Evolutionary conservation across 2,797 vertebrate genomes (phyloP), one percentile per base, ranked within the genome.

Genomic region (Spinus olivaceus): DNA sequence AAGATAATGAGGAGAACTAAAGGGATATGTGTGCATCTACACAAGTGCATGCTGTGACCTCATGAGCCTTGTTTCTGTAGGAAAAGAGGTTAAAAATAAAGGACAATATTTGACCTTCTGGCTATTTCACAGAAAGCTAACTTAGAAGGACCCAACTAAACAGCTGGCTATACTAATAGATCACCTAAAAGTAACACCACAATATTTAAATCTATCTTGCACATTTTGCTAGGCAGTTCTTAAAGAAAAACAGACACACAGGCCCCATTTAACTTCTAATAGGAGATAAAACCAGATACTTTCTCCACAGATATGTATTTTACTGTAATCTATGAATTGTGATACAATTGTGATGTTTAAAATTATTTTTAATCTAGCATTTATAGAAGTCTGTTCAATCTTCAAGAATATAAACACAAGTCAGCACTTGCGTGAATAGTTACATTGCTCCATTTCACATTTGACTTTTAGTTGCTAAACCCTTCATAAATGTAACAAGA

Each of bases 71-170:
- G 10, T 41, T 90, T 88, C 66, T 33, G 21, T 19, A 81, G 39
- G 27, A 94, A 94, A 81, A 69, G 13, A 84, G n/a, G 30, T 35
- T 84, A 84, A 84, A 85, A 88, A 63, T 37, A 83, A 77, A 87
- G 49, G 7, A 74, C 8, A 71, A 28, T 60, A 82, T 81, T 57
- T 81, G 27, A 88, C 20, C 39, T 76, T 66, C 49, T 20, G 56
- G n/a, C 12, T 69, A 66, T 69, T 84, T 90, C 56, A 88, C 30
- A 82, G 50, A 71, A 86, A 76, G 33, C 12, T 91, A 80, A 87
- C 78, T 89, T 51, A 84, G 23, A 89, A 47, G 32, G 56, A 65
- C 20, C 24, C 56, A 81, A 54, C 35, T n/a, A 49, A 86, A 65
- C 44, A 79, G 49, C 19, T 63, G 32, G 16, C 25, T 79, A 33